These are phyloP conservation scores for Ommatoiulus sabulosus DNA, from an alignment of 2,888 invertebrate species.

Conservation along the genomic window DNA sequence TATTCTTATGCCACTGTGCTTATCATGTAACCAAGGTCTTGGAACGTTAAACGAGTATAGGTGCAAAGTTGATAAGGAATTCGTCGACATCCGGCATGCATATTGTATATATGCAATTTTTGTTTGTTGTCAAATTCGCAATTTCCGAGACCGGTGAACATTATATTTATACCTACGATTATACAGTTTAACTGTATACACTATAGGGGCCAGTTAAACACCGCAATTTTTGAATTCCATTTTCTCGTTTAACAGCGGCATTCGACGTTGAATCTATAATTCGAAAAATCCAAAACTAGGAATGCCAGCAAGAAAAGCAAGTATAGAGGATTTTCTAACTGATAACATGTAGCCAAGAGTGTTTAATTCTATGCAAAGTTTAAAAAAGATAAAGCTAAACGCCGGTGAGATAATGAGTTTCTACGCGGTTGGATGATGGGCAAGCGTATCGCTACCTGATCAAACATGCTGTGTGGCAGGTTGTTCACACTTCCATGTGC, in stretches of 20 bases:
- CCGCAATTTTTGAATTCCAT: background rate
- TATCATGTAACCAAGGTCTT: no score
- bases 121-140: no score
- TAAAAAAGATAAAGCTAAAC: background rate
- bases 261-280: background rate
- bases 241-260: background rate
- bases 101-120: no score
- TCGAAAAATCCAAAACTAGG: background rate
- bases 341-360: background rate
- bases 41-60: no score
- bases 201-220: no score
- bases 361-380: background rate
- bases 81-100: no score
- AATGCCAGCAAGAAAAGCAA: background rate
- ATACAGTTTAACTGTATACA: no score
- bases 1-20: no score
- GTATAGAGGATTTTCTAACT: background rate
- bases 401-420: conserved; percentile 22
- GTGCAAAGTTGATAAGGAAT: no score
- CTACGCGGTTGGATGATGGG: conserved; percentile 17
- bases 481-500: conserved; percentile 32
- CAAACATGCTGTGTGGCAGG: conserved; percentile 34
- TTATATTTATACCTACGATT: no score
- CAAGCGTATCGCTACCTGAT: conserved; percentile 34
- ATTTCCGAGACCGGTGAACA: no score